These are phyloP conservation scores for Apaloderma vittatum DNA, from an alignment of 2,113 vertebrate species.

Conservation along the genomic window DNA sequence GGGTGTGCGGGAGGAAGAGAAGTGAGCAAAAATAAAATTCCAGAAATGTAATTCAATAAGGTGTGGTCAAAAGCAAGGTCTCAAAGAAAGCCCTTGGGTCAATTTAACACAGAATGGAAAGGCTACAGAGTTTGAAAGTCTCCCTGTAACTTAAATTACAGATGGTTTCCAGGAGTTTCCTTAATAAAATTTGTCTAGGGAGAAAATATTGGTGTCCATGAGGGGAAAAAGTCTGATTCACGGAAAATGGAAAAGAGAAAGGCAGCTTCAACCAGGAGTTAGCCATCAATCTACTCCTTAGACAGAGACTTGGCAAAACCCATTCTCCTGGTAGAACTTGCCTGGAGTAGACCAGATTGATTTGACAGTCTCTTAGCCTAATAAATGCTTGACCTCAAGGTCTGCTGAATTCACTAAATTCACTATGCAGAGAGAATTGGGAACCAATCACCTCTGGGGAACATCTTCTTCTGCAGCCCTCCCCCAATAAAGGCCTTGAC, in stretches of 20 bases:
- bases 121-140: background rate
- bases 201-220: conserved; percentile 49
- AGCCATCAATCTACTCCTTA: conserved; percentile 60
- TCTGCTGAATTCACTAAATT: conserved; percentile 76
- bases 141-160: conserved; percentile 14
- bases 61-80: background rate
- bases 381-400: conserved; percentile 75
- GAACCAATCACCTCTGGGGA: conserved; percentile 71
- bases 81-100: background rate
- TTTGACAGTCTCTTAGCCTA: conserved; percentile 78
- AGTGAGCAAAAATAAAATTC: background rate
- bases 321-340: conserved; percentile 64
- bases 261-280: conserved; percentile 52
- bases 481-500: conserved; percentile 73
- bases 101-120: background rate
- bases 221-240: conserved; percentile 37
- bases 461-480: conserved; percentile 56
- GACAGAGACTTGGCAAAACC: conserved; percentile 68
- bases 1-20: background rate
- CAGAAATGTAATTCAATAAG: background rate
- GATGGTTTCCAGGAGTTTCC: conserved; percentile 44
- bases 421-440: conserved; percentile 67
- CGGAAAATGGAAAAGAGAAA: conserved; percentile 54
- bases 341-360: conserved; percentile 73
- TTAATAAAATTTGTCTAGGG: conserved; percentile 55